phyloP scores from a whole-genome alignment of 2,113 vertebrate genomes.

The Gracilinanus agilis region DNA sequence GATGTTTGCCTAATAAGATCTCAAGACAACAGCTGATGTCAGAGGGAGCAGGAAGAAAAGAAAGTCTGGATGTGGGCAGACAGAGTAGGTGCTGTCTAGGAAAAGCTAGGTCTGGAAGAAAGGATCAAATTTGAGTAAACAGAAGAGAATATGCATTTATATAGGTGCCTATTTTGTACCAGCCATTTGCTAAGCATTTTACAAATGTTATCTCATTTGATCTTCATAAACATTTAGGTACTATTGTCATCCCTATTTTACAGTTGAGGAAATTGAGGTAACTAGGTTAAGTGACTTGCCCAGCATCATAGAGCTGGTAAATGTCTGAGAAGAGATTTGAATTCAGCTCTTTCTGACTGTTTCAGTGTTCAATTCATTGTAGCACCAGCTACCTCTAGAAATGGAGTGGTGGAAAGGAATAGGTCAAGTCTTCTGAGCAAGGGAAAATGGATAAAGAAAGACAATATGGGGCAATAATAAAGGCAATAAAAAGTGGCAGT shows the following conservation, averaged over 20 bases:
- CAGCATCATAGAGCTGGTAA: too few relatives aligned
- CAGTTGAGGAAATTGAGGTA: not conserved
- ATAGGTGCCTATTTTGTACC: not conserved
- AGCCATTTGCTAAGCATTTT: not conserved
- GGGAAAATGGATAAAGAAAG: not conserved
- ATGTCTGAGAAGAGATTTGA: too few relatives aligned
- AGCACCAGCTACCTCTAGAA: not conserved
- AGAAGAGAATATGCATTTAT: not conserved
- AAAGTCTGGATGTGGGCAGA: not conserved
- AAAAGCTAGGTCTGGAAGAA: not conserved
- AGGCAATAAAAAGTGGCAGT: too few relatives aligned
- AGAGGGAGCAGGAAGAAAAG: not conserved
- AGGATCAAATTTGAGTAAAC: constrained; percentile 3
- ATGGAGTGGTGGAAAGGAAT: not conserved
- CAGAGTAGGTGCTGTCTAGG: too few relatives aligned
- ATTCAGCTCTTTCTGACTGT: too few relatives aligned
- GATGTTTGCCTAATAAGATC: too few relatives aligned
- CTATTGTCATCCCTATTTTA: not conserved
- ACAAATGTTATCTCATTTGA: not conserved
- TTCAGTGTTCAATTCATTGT: too few relatives aligned
- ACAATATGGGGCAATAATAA: not conserved
- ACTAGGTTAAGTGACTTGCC: too few relatives aligned
- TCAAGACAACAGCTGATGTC: too few relatives aligned
- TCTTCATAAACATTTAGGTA: not conserved
- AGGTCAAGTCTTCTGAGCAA: not conserved